Evolutionary conservation across 2,888 invertebrate species (phyloP), one percentile per base, ranked within the genome.

Genomic region (Meteorus colon): DNA sequence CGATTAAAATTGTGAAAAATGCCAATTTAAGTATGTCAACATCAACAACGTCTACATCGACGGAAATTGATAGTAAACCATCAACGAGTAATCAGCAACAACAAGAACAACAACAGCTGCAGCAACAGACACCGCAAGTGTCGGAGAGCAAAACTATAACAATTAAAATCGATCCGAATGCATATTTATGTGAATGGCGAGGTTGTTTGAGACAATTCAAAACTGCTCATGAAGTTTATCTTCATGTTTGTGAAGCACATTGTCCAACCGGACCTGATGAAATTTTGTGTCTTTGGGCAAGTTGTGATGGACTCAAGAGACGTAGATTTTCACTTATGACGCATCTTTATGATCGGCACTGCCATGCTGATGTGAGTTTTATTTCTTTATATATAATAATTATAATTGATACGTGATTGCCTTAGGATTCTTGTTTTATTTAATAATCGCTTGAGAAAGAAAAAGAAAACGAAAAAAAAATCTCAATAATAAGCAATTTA

Each of bases 281-380:
- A 87, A 94, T 96, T 79, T 92, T 95, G 24, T 98, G 98, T 88
- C 92, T 95, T 88, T 98, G 98, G 98, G 94, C 95, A 41, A 92
- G 94, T 51, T 97, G 97, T 90, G 98, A 98, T 91, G 94, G 95
- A 62, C 94, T 98, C 89, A 95, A 96, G 74, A 91, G 98, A 75
- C 95, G 96, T 87, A 93, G 97, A 73, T 98, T 98, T 91, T 99
- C 99, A 0, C 91, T 99, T 51, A 96, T 98, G 93, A 98, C 99
- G 77, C 99, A 99, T 90, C 92, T 99, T 78, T 95, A 96, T 84
- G 99, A 99, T 91, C 95, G 97, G 80, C 99, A 99, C 89, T 96
- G 98, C 88, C 96, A 95, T 81, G 92, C 94, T 41, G 94, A 95
- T 85, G 96, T 95, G 87, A 90, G 89, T 82, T 59, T 77, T 73